These are phyloP conservation scores for Eupeodes latifasciatus DNA, from an alignment of 2,888 invertebrate genomes.

Conservation along the genomic window DNA sequence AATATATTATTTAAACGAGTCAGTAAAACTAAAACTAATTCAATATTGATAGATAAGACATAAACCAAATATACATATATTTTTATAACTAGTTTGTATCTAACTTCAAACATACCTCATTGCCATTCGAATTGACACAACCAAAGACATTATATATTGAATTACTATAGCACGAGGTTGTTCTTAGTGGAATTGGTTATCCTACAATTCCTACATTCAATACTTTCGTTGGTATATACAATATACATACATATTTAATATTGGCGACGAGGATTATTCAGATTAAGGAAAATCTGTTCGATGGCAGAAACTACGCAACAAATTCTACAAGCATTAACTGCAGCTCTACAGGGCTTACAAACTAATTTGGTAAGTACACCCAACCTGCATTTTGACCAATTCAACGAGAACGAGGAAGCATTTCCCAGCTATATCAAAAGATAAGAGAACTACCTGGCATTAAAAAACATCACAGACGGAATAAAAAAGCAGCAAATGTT, in stretches of 20 bases:
- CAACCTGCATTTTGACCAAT: too few relatives aligned
- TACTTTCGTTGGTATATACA: neutral
- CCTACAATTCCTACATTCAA: neutral
- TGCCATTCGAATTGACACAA: neutral
- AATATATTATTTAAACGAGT: too few relatives aligned
- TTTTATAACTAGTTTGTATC: neutral
- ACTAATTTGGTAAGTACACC: too few relatives aligned
- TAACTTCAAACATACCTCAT: too few relatives aligned
- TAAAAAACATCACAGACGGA: constrained; percentile 1
- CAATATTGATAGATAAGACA: neutral
- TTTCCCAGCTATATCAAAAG: neutral
- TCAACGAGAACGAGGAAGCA: too few relatives aligned
- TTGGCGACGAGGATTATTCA: too few relatives aligned
- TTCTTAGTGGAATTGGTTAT: neutral
- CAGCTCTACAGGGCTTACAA: too few relatives aligned
- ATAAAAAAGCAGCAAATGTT: neutral
- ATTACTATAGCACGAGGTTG: neutral
- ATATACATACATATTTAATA: too few relatives aligned
- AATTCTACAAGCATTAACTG: too few relatives aligned
- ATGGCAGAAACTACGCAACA: too few relatives aligned
- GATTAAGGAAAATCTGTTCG: too few relatives aligned
- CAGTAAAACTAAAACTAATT: too few relatives aligned
- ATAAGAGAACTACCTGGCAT: constrained; percentile 4
- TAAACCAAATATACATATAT: neutral
- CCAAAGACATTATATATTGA: neutral